Evolutionary conservation across 2,113 vertebrate species (phyloP).

Genomic region (Seriola quinqueradiata): DNA sequence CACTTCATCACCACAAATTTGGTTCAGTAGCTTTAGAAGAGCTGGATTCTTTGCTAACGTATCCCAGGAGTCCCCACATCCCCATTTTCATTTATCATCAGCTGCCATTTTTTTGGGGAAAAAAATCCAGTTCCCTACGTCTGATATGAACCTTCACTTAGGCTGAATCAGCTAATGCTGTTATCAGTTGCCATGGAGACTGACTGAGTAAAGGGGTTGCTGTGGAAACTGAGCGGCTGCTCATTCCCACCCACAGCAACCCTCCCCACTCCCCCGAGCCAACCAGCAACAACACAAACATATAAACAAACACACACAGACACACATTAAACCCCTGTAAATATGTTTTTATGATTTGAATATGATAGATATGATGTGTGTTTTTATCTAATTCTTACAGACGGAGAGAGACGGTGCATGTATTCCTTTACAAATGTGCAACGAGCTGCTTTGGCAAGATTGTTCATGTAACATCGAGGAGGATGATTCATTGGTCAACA

Average conservation of each 20-base stretch:
- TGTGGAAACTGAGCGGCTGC: slow-evolving; percentile 78
- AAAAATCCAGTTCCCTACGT: slow-evolving; percentile 31
- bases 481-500: slow-evolving; percentile 26
- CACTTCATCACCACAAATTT: neutral
- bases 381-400: slow-evolving; percentile 15
- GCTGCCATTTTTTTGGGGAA: slow-evolving; percentile 30
- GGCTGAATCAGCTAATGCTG: slow-evolving; percentile 77
- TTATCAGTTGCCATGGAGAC: slow-evolving; percentile 83
- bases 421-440: slow-evolving; percentile 1
- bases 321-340: neutral
- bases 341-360: slow-evolving; percentile 21
- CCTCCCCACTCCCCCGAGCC: slow-evolving; percentile 53
- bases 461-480: neutral
- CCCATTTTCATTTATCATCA: slow-evolving; percentile 22
- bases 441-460: neutral
- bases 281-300: slow-evolving; percentile 46
- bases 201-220: slow-evolving; percentile 80
- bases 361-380: neutral
- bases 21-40: slow-evolving; percentile 2
- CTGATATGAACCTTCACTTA: slow-evolving; percentile 68
- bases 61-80: neutral
- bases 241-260: slow-evolving; percentile 74
- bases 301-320: neutral
- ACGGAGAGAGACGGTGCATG: neutral
- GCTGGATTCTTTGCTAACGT: slow-evolving; percentile 8